Evolutionary conservation across 2,888 invertebrate species (phyloP), one percentile per base, ranked within the genome.

Genomic region (Campaea margaritaria): DNA sequence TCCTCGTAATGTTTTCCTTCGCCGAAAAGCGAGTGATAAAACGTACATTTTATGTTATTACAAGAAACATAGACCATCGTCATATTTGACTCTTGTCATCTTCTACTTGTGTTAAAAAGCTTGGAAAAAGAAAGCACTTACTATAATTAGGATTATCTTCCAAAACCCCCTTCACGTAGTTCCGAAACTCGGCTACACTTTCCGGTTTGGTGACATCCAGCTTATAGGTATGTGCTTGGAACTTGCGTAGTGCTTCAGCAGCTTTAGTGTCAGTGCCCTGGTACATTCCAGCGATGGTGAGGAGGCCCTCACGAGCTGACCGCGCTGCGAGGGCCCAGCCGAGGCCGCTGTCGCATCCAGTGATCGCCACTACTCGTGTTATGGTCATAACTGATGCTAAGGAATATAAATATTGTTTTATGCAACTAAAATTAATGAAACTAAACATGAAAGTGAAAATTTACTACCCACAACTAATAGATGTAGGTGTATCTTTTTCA

Each of bases 321-420:
- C 95, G 93, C 16, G 94, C 91, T 0, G 96, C 96, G 47, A 96
- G 81, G 1, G 95, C 94, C 86, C 94, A 96, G 55, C 97, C 97
- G 13, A 97, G 92, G 2, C 97, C 97, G 58, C 96, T 96, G 85
- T 97, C 97, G 80, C 97, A 97, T 42, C 97, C 97, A 8, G 96
- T 96, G 68, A 97, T 95, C 14, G 96, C 93, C 39, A 96, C 90
- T 2, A 95, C 93, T 57, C 86, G 77, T 11, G 73, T 85, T 48
- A 83, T 68, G 2, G 82, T 72, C 87, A 88, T 65, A 8, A 4
- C 36, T 58, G 42, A 4, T 28, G 21, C 21, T 41, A 13, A 7
- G n/a, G 8, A 38, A 36, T 21, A 21, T n/a, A n/a, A n/a, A n/a
- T n/a, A n/a, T n/a, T n/a, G n/a, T n/a, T n/a, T n/a, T n/a, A n/a